Percentiles rank a stretch among this genome's conserved stretches.
Evolutionary conservation across 2,888 invertebrate species (phyloP).

Genomic region (Polia nebulosa): DNA sequence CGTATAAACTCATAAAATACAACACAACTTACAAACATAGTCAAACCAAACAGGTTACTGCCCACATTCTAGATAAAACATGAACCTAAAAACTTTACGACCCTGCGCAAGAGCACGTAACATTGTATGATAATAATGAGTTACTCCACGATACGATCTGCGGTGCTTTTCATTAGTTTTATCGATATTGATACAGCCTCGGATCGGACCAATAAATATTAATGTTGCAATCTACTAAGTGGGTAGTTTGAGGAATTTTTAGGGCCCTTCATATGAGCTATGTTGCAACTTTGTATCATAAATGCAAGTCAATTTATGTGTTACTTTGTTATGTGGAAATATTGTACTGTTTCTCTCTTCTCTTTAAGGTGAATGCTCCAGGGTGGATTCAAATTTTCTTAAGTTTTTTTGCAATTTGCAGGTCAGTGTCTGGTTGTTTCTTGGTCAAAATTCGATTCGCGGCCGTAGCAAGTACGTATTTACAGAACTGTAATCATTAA

Average conservation of each 20-base stretch:
- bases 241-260: constrained; percentile 20
- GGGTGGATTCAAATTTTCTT: no score
- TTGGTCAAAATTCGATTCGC: no score
- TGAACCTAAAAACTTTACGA: constrained; percentile 32
- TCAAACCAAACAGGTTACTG: constrained; percentile 1
- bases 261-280: constrained; percentile 5
- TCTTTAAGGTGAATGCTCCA: no score
- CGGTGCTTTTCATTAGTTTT: constrained; percentile 62
- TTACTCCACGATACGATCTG: constrained; percentile 57
- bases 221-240: constrained; percentile 10
- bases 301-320: background rate
- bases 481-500: no score
- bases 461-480: no score
- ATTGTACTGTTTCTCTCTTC: no score
- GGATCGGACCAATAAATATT: constrained; percentile 46
- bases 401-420: no score
- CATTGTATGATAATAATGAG: constrained; percentile 65
- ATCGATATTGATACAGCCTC: constrained; percentile 12
- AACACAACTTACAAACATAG: background rate
- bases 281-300: background rate
- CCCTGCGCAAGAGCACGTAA: constrained; percentile 59
- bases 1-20: constrained; percentile 10
- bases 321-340: background rate
- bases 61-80: constrained; percentile 17
- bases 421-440: no score